Evolutionary conservation across 2,888 invertebrate species (phyloP), one percentile per base, ranked within the genome.

Genomic region (Notocelia uddmanniana): DNA sequence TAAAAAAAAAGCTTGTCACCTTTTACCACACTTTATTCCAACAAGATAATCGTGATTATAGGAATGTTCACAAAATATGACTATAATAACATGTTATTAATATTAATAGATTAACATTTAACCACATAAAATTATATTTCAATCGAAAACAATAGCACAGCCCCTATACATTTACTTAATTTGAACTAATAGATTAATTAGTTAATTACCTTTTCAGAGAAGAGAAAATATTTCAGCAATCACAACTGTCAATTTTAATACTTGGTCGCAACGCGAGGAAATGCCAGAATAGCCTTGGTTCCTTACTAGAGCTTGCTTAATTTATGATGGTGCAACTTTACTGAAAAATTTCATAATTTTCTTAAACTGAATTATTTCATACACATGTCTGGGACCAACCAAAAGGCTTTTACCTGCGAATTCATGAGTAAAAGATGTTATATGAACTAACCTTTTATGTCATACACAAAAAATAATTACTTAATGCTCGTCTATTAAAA

Each of bases 41-140:
- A 87, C 87, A 87, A 84, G 80, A 86, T 48, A 71, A 84, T 86
- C 79, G 84, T 85, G 79, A 78, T 83, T 83, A 84, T 79, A 89
- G 91, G 91, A 91, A 92, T 91, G 91, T 91, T 86, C 83, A 80
- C 81, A 85, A 80, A 76, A 78, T 80, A 81, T 79, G 79, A 80
- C 79, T 77, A 78, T 75, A 73, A 77, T 77, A 73, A 74, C 80
- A 75, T 79, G 78, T 80, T 77, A 78, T 81, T 78, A 31, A 70
- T 77, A 78, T 81, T 78, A 31, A 70, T 58, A 60, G 48, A 72
- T 23, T 60, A 73, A 73, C 68, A 73, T 68, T 58, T 58, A 73
- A 68, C 62, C 60, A 62, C 50, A 72, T 68, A 68, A 62, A 72
- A 62, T 72, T 68, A 72, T 55, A 60, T 68, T 57, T 57, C 19